These are phyloP conservation scores for Galagoides demidoff DNA, from an alignment of 2,797 vertebrate genomes.

Conservation along the genomic window DNA sequence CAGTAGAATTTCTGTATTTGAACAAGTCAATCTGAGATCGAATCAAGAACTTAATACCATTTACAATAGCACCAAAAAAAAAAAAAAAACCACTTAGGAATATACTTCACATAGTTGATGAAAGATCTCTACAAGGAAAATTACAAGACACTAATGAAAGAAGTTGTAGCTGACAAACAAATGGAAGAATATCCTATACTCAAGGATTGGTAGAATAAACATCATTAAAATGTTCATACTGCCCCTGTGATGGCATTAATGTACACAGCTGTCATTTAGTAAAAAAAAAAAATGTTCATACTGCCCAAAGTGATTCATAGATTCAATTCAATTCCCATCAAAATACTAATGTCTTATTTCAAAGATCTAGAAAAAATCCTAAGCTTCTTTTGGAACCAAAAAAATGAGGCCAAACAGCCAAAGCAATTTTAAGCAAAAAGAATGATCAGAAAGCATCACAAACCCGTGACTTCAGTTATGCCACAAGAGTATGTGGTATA, in stretches of 20 bases:
- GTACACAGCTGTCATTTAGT: too few relatives aligned
- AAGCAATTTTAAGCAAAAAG: neutral
- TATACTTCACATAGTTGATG: neutral
- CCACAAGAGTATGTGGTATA: neutral
- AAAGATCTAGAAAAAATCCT: neutral
- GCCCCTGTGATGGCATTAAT: too few relatives aligned
- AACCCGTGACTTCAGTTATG: neutral
- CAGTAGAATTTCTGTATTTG: neutral
- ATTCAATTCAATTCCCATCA: neutral
- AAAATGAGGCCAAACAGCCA: neutral
- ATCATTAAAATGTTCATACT: neutral
- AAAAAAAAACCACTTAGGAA: neutral
- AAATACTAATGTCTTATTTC: neutral
- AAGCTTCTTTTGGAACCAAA: neutral
- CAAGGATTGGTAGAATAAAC: neutral
- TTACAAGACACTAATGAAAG: neutral
- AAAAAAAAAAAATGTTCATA: neutral
- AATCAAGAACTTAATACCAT: neutral
- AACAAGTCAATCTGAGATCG: neutral
- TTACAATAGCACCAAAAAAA: neutral
- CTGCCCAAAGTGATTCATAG: neutral
- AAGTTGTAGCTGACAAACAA: neutral
- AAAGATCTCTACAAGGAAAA: neutral
- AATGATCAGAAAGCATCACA: neutral
- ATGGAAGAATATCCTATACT: neutral